phyloP scores from a whole-genome alignment of 1,140 invertebrate species.

The Heliconius hewitsoni region DNA sequence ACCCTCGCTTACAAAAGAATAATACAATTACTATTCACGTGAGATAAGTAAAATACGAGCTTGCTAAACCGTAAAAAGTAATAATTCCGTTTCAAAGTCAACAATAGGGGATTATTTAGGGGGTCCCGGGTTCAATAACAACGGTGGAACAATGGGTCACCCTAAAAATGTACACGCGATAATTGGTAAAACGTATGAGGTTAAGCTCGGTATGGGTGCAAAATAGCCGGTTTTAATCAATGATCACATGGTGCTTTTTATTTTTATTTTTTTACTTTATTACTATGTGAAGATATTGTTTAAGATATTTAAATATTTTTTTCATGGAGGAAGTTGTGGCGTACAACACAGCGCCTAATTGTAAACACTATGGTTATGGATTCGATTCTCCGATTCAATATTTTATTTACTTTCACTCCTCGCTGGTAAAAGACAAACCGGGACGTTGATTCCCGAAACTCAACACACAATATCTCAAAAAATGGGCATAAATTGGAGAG shows the following conservation, averaged over 20 bases:
- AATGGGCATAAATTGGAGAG: too few relatives aligned
- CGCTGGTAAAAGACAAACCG: too few relatives aligned
- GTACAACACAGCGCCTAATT: background rate
- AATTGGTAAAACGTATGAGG: conserved; percentile 19
- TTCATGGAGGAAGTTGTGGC: accelerated
- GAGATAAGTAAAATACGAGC: conserved; percentile 79
- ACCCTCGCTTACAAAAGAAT: conserved; percentile 54
- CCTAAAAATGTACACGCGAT: conserved; percentile 33
- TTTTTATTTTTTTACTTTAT: background rate
- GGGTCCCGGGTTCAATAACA: conserved; percentile 44
- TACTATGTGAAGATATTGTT: background rate
- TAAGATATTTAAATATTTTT: background rate
- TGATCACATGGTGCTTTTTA: background rate
- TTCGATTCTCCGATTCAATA: too few relatives aligned
- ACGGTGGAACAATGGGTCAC: conserved; percentile 33
- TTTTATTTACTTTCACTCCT: too few relatives aligned
- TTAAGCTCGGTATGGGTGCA: conserved; percentile 4
- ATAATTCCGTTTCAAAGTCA: conserved; percentile 75
- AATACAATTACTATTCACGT: conserved; percentile 72
- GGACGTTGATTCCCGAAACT: too few relatives aligned
- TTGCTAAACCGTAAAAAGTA: conserved; percentile 80
- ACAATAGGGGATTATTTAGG: conserved; percentile 66
- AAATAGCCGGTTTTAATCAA: background rate
- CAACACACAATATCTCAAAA: too few relatives aligned
- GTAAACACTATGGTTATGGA: background rate